These are phyloP conservation scores for Agelaius phoeniceus DNA, from an alignment of 2,113 vertebrate species.

Conservation along the genomic window DNA sequence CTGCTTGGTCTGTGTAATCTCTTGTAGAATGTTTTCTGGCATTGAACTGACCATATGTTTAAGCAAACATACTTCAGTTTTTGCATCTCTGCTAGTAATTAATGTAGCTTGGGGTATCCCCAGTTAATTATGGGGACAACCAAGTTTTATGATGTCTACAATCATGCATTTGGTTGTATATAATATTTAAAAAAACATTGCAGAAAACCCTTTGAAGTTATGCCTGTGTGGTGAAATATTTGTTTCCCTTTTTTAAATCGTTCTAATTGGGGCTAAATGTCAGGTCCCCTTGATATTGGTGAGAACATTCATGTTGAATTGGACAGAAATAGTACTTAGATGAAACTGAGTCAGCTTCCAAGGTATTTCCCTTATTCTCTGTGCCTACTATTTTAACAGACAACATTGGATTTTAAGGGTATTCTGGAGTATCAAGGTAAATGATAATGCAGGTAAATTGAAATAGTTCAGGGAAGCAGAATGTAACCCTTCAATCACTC, in stretches of 20 bases:
- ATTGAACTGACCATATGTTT: neutral
- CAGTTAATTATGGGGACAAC: neutral
- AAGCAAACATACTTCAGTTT: neutral
- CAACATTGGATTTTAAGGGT: neutral
- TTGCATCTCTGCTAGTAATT: conserved; percentile 19
- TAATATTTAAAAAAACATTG: neutral
- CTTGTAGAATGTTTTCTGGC: conserved; percentile 35
- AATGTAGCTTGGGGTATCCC: neutral
- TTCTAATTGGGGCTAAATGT: neutral
- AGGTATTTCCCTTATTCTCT: neutral
- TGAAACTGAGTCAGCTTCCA: neutral
- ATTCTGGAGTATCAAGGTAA: neutral
- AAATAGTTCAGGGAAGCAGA: neutral
- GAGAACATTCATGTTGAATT: neutral
- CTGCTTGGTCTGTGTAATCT: conserved; percentile 30
- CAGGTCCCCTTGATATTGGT: neutral
- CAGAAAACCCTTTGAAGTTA: neutral
- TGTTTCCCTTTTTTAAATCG: neutral
- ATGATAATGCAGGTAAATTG: neutral
- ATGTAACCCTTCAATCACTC: neutral
- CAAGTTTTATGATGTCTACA: neutral
- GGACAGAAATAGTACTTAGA: neutral
- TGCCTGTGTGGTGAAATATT: neutral
- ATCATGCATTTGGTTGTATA: neutral
- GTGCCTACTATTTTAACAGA: neutral